Evolutionary conservation across 2,888 invertebrate genomes (phyloP).

Genomic region (Ornithoptera alexandrae): DNA sequence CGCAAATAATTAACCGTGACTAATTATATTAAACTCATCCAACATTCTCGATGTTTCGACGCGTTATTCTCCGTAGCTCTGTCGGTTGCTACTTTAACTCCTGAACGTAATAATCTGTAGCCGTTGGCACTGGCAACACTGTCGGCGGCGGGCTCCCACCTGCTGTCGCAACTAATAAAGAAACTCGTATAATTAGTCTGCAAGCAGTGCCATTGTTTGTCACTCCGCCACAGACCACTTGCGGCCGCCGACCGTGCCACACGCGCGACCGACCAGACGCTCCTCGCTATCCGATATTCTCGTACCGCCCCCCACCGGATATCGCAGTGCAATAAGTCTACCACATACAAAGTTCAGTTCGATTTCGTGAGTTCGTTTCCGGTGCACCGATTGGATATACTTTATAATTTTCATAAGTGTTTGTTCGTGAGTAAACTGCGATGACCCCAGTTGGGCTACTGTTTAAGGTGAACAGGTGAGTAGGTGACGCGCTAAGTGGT

Average conservation of each 20-base stretch:
- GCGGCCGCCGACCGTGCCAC: slow-evolving; percentile 57
- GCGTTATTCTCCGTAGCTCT: too few species aligned
- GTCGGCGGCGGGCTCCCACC: slow-evolving; percentile 58
- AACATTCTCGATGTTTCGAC: too few species aligned
- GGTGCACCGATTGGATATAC: slow-evolving; percentile 24
- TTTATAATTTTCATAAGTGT: slow-evolving; percentile 39
- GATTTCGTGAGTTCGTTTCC: slow-evolving; percentile 17
- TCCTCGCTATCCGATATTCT: slow-evolving; percentile 36
- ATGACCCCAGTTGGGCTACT: slow-evolving; percentile 82
- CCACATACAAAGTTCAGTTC: slow-evolving; percentile 4
- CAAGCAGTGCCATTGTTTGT: slow-evolving; percentile 65
- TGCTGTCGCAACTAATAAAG: slow-evolving; percentile 55
- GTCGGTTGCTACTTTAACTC: too few species aligned
- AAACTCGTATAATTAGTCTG: slow-evolving; percentile 68
- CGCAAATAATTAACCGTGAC: slow-evolving; percentile 15
- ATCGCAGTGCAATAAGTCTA: slow-evolving; percentile 1
- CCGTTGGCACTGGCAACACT: slow-evolving; percentile 33
- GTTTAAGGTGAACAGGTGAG: slow-evolving; percentile 81
- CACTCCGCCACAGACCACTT: slow-evolving; percentile 60
- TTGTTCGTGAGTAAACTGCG: slow-evolving; percentile 43
- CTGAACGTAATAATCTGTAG: too few species aligned
- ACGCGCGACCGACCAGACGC: slow-evolving; percentile 54
- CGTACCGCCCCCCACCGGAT: background rate
- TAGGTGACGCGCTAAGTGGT: slow-evolving; percentile 37
- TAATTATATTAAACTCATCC: background rate